Percentiles rank a stretch among this genome's conserved stretches.
Evolutionary conservation across 2,888 invertebrate species (phyloP).

Genomic region (Brachypalpus laphriformis): DNA sequence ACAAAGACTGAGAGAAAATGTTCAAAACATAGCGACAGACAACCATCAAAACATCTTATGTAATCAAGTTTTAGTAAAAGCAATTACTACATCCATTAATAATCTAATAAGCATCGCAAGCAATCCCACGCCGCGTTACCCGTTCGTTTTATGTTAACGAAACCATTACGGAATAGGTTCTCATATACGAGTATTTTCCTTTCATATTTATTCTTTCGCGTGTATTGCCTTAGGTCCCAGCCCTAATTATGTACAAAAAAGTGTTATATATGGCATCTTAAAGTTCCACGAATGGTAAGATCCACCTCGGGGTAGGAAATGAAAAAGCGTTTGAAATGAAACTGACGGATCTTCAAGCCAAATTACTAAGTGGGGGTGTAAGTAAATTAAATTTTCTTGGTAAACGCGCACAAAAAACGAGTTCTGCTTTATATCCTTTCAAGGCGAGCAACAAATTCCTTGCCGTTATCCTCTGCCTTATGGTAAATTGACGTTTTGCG

Average conservation of each 20-base stretch:
- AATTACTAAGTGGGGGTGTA: background rate
- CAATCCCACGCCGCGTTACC: background rate
- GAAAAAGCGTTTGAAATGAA: background rate
- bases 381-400: background rate
- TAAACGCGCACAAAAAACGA: background rate
- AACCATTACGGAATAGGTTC: background rate
- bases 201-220: background rate
- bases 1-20: too few relatives aligned
- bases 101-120: background rate
- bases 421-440: background rate
- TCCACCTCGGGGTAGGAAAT: background rate
- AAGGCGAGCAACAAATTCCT: background rate
- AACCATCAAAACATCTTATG: background rate
- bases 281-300: background rate
- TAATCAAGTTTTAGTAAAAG: background rate
- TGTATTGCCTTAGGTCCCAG: background rate
- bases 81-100: background rate
- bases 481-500: constrained; percentile 4
- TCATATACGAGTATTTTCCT: background rate
- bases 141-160: background rate
- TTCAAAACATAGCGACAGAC: background rate
- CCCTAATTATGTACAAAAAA: constrained; percentile 2
- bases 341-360: background rate
- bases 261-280: background rate
- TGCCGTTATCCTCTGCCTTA: background rate